Evolutionary conservation across 2,113 vertebrate genomes (phyloP), one percentile per base, ranked within the genome.

Genomic region (Epinephelus cyanopodus): DNA sequence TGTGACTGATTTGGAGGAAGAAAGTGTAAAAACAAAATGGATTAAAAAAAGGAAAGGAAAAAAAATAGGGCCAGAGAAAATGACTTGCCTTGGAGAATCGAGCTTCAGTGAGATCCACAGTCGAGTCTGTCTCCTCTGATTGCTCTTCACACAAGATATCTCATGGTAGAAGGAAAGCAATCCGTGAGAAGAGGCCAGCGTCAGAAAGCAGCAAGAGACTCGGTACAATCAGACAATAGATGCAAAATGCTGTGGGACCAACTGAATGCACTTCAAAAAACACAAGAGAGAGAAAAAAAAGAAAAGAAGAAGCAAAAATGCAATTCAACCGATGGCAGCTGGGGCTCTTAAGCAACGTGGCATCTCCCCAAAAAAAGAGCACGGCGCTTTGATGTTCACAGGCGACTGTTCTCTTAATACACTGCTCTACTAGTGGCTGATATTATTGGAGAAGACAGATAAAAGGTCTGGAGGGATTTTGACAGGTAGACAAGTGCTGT

Each of bases 401-500:
- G 73, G 70, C 73, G 17, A 82, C 82, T 85, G 63, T 71, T 89
- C 74, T 79, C 62, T 72, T 85, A 86, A 92, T 83, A 74, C 25
- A 83, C 64, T 69, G 56, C 21, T 68, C 52, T 37, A 78, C 80
- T 42, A 14, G 58, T 18, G 77, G 84, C 70, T 89, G 87, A 90
- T 85, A 80, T 74, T 80, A 90, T 88, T 72, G 81, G 78, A 82
- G 58, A 21, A 77, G 86, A 87, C 86, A 71, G 77, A 87, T 83
- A 89, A 90, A 84, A 83, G 81, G 72, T 84, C 79, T 81, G 58
- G 62, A 64, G 86, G 87, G 84, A 86, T 81, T 89, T 75, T 84
- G 90, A 90, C 88, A 89, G 89, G 90, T 89, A 84, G 87, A 90
- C 86, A 87, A 92, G 90, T 79, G 85, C 69, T 90, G 84, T 85